Percentiles rank a stretch among this genome's conserved stretches.
Conservation (phyloP, 30 jellyfish, hydroid and myxozoan species). For the Calvadosia cruxmelitensis region DNA sequence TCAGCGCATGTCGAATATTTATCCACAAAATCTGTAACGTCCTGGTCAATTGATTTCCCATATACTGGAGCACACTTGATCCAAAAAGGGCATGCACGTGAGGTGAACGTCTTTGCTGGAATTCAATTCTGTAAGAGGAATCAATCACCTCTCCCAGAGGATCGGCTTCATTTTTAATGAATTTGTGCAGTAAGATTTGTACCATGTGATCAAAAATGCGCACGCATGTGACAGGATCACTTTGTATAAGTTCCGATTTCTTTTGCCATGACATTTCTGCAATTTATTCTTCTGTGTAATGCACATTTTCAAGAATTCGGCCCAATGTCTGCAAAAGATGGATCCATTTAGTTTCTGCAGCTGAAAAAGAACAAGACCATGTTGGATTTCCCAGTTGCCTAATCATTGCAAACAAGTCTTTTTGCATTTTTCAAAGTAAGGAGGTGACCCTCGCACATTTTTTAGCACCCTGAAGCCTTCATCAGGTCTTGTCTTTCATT, state of each 20-base stretch:
- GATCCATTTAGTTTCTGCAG: slow-evolving; percentile 30
- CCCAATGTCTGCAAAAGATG: too few species aligned
- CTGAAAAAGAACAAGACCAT: slow-evolving; percentile 26
- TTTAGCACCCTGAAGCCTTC: slow-evolving; percentile 18
- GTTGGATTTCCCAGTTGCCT: slow-evolving; percentile 17
- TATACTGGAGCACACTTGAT: slow-evolving; percentile 19
- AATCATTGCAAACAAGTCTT: slow-evolving; percentile 24
- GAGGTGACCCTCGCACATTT: slow-evolving; percentile 16
- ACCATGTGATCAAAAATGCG: slow-evolving; percentile 8
- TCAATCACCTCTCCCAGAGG: too few species aligned
- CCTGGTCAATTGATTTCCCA: background rate
- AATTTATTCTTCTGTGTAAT: slow-evolving; percentile 5
- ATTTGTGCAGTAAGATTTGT: slow-evolving; percentile 1
- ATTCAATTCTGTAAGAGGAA: too few species aligned
- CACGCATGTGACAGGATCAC: slow-evolving; percentile 5
- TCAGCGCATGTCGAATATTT: background rate
- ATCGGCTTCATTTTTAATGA: slow-evolving; percentile 13
- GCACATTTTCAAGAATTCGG: too few species aligned
- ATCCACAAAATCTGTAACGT: slow-evolving; percentile 15
- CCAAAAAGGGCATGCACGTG: too few species aligned
- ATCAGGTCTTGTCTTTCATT: too few species aligned
- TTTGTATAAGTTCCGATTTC: too few species aligned
- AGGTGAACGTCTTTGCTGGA: too few species aligned
- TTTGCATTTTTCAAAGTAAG: slow-evolving; percentile 14
- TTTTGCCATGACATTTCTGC: too few species aligned